phyloP scores from a whole-genome alignment of 2,797 vertebrate genomes.

The Tokudaia tokunoshimensis region DNA sequence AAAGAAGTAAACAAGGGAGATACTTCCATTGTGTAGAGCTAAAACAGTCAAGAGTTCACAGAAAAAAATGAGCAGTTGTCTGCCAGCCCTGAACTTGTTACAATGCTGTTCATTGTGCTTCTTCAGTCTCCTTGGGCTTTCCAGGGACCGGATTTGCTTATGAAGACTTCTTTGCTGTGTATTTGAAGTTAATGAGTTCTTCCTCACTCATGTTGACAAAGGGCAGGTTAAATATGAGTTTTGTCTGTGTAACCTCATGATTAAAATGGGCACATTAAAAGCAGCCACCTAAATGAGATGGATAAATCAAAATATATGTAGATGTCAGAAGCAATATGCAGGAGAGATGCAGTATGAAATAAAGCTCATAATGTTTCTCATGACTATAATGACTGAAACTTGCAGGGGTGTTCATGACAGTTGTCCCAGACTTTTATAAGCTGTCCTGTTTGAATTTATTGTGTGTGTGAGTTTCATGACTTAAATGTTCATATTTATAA shows the following conservation, averaged over 20 bases:
- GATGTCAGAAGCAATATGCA: neutral
- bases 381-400: neutral
- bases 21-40: neutral
- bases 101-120: neutral
- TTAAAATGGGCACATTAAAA: constrained; percentile 18
- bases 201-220: constrained; percentile 11
- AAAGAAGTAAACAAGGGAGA: neutral
- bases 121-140: neutral
- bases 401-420: neutral
- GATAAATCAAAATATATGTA: constrained; percentile 35
- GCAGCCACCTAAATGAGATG: neutral
- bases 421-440: neutral
- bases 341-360: neutral
- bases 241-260: neutral
- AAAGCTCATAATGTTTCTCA: neutral
- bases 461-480: neutral
- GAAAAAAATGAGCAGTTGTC: neutral
- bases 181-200: constrained; percentile 2
- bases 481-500: neutral
- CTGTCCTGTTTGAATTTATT: neutral
- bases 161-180: neutral
- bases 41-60: neutral
- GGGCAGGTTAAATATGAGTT: constrained; percentile 1
- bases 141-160: neutral
- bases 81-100: neutral